Percentiles rank a stretch among this genome's conserved stretches.
phyloP scores from a whole-genome alignment of 2,888 invertebrate genomes.

The Aelia acuminata region DNA sequence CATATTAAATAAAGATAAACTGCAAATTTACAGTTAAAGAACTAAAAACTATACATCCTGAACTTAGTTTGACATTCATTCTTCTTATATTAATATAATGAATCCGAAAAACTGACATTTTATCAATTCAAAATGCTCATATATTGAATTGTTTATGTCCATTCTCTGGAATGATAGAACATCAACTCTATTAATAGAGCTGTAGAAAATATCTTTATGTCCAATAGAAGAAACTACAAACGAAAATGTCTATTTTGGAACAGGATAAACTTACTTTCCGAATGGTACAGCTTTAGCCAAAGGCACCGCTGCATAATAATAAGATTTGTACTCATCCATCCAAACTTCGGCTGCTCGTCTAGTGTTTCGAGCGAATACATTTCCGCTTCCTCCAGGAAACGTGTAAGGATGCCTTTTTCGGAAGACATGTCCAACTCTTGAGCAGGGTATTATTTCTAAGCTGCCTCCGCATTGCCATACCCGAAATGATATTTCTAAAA shows the following conservation, averaged over 20 bases:
- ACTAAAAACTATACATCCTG: too few relatives aligned
- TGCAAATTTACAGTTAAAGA: too few relatives aligned
- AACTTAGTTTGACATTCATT: too few relatives aligned
- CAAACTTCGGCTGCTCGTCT: conserved; percentile 98
- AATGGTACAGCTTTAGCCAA: conserved; percentile 89
- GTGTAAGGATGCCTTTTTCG: conserved; percentile 98
- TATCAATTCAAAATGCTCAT: too few relatives aligned
- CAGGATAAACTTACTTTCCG: conserved; percentile 82
- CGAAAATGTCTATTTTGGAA: not conserved
- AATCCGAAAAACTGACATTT: too few relatives aligned
- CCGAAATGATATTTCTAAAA: conserved; percentile 81
- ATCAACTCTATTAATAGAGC: not conserved
- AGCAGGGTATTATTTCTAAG: conserved; percentile 97
- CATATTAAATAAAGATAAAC: too few relatives aligned
- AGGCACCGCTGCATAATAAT: conserved; percentile 94
- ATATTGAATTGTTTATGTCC: too few relatives aligned
- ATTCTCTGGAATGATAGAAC: too few relatives aligned
- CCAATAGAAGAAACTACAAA: not conserved
- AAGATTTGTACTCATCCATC: conserved; percentile 99
- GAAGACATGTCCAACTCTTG: conserved; percentile 93
- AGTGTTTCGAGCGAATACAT: conserved; percentile 96
- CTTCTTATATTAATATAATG: too few relatives aligned
- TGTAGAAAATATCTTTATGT: not conserved
- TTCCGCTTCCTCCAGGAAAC: conserved; percentile 97
- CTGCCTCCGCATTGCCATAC: conserved; percentile 99